Conservation (phyloP, 2,797 vertebrate genomes). For the Poeciliopsis turneri region DNA sequence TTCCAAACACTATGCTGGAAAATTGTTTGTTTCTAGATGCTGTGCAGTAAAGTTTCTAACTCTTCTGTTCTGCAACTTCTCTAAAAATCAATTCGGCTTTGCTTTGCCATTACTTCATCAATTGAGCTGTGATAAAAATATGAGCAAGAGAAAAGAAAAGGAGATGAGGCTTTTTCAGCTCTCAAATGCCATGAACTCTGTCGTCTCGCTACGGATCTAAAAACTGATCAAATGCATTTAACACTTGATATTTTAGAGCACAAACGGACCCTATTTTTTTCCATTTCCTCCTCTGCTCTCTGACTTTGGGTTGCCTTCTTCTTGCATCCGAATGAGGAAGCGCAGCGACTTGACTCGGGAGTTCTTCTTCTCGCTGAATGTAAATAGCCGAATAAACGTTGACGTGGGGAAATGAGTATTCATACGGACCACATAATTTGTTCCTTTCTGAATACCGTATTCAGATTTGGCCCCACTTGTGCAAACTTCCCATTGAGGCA, state of each 20-base stretch:
- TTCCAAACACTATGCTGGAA: neutral
- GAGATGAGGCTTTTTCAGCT: neutral
- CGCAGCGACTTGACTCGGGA: neutral
- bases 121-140: neutral
- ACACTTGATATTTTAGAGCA: neutral
- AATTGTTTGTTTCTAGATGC: neutral
- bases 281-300: neutral
- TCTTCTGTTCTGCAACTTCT: neutral
- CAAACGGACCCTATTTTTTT: neutral
- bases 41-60: neutral
- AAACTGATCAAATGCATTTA: neutral
- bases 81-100: neutral
- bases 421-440: neutral
- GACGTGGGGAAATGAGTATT: neutral
- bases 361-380: neutral
- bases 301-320: too few relatives aligned
- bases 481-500: slow-evolving; percentile 1
- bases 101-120: neutral
- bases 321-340: neutral
- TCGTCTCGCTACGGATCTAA: neutral
- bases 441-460: neutral
- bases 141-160: neutral
- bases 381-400: slow-evolving; percentile 4
- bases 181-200: neutral
- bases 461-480: slow-evolving; percentile 8